Base-by-base conservation (phyloP, 2,888 invertebrate species). In the Zeuzera pyrina region DNA sequence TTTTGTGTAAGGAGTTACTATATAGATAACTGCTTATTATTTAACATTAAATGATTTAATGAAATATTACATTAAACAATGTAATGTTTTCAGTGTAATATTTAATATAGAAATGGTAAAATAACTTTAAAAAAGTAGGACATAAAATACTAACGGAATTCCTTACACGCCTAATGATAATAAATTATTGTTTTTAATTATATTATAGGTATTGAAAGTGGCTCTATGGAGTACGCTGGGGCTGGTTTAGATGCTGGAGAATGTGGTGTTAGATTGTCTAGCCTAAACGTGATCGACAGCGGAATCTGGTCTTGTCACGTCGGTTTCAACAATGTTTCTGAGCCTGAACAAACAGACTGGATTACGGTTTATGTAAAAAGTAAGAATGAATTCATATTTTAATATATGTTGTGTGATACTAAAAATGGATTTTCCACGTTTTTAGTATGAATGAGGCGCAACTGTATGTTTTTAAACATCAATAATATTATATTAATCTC, bases 201-300 rank as follows among this genome's bases (percentile, higher is more conserved):
- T 12, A 7, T 25, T 25, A 25, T 49, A 68, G 71, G 47, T 3
- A 46, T 47, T 21, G 40, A 53, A 3, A 40, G 57, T 0, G 22
- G 42, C 2, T 24, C 35, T 12, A 43, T 51, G 32, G 53, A 56
- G 35, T 78, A 78, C 47, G 48, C 58, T 0, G 81, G 81, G 3
- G 61, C 60, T 1, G 77, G 81, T 0, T 53, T 79, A 11, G 70
- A 71, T n/a, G 68, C 78, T 0, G 81, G 79, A 1, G 79, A 79
- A 27, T 79, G 79, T 32, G 67, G 72, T 2, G 43, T 70, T 25
- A 47, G 57, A 14, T 62, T 77, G 47, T 38, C 42, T 0, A 38
- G 40, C 6, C 43, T 74, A 13, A 24, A 22, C 1, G 22, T 29
- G 0, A 12, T 16, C 0, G 74, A 73, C 40, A 45, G 46, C 2